Evolutionary conservation across 2,888 invertebrate species (phyloP).

Genomic region (Phytoseiulus persimilis): DNA sequence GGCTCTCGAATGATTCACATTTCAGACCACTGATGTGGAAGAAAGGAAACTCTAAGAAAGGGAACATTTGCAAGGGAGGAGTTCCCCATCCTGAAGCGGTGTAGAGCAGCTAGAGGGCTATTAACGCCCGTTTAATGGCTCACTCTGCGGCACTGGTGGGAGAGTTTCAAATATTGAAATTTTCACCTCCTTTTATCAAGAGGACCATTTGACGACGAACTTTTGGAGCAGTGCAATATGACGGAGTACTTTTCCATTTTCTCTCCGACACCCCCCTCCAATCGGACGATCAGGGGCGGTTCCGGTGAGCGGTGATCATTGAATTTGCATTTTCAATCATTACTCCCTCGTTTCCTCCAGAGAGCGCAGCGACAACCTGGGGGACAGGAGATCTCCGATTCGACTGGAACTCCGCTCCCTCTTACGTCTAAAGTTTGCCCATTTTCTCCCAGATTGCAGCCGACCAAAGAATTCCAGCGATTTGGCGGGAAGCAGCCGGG

Average conservation of each 20-base stretch:
- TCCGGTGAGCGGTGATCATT: background rate
- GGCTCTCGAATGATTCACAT: background rate
- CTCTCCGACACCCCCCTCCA: background rate
- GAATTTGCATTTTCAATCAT: conserved; percentile 39
- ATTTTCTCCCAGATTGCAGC: background rate
- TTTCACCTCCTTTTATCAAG: background rate
- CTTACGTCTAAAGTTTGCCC: background rate
- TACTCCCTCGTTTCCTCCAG: background rate
- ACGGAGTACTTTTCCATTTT: background rate
- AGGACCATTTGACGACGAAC: background rate
- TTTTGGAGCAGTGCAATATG: background rate
- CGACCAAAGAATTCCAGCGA: background rate
- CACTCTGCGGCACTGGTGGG: background rate
- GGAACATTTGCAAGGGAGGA: background rate
- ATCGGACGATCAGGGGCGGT: background rate
- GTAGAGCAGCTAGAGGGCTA: conserved; percentile 10
- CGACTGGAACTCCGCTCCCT: background rate
- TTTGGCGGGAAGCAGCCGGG: background rate
- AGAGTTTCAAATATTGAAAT: conserved; percentile 27
- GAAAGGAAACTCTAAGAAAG: background rate
- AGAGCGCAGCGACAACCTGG: background rate
- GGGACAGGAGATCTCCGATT: background rate
- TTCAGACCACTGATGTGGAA: background rate
- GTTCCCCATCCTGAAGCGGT: background rate
- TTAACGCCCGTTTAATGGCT: conserved; percentile 27